Evolutionary conservation across 23 tunicate genomes (phyloP), one percentile per base, ranked within the genome.

Genomic region (Styela plicata): DNA sequence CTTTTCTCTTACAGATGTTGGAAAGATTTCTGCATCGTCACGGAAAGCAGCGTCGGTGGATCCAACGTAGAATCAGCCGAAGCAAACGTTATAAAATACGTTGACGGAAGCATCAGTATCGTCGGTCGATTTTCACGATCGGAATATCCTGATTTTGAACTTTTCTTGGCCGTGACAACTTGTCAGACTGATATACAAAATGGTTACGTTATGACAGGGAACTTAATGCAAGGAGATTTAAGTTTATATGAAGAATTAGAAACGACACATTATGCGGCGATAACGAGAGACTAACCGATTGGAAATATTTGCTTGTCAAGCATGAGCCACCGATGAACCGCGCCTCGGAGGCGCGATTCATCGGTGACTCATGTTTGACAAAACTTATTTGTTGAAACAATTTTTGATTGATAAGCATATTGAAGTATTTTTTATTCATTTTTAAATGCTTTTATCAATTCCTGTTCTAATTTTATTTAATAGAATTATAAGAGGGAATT

Each of bases 141-240:
- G 74, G 73, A 80, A 70, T 44, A 86, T 66, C 90, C 90, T 1
- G 90, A 86, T 64, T 86, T 86, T 57, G 71, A 80, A 35, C 90
- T 86, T 44, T 80, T 80, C 66, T 82, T 86, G 27, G 53, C 85
- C 71, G n/a, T n/a, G n/a, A 80, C 85, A 26, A 52, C 71, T 64
- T 80, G 79, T 20, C 62, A 63, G 30, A 71, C 63, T 71, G 90
- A 86, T 70, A 35, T 80, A 30, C 71, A 86, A 52, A 79, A 70
- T 20, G 90, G 90, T 21, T 86, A 86, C 85, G 74, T 80, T 21
- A 86, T 86, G 90, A 86, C 90, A 2, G 90, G 90, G 33, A 82
- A 83, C 28, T 66, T 86, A 63, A 85, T 70, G 80, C 82, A 80
- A 74, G 90, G 90, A 23, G 85, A 86, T 73, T 44, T 86, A 2